phyloP scores from a whole-genome alignment of 1,140 invertebrate species.

The Drosophila watanabei region DNA sequence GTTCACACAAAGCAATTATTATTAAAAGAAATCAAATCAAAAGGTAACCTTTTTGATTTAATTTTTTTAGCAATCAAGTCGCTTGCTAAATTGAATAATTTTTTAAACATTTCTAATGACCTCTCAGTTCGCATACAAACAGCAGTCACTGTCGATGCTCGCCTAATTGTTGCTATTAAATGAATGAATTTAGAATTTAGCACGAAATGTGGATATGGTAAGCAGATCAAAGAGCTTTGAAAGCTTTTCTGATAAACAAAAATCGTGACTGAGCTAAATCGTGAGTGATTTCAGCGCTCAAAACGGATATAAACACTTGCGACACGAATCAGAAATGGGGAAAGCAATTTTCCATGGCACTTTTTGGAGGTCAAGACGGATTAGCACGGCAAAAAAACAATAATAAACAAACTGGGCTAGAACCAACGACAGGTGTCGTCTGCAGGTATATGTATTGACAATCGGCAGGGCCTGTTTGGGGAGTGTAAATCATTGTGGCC shows the following conservation, averaged over 20 bases:
- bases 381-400: slow-evolving; percentile 15
- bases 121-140: slow-evolving; percentile 7
- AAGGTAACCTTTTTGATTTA: not conserved
- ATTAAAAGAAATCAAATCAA: not conserved
- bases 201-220: slow-evolving; percentile 41
- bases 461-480: slow-evolving; percentile 27
- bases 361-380: slow-evolving; percentile 34
- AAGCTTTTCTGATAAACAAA: slow-evolving; percentile 30
- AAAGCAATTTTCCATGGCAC: slow-evolving; percentile 39
- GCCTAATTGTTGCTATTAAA: slow-evolving; percentile 38
- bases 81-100: not conserved
- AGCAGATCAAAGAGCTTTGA: slow-evolving; percentile 35
- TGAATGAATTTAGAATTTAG: slow-evolving; percentile 45
- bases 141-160: slow-evolving; percentile 20
- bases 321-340: slow-evolving; percentile 32
- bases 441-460: slow-evolving; percentile 24
- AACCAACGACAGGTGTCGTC: slow-evolving; percentile 23
- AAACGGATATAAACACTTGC: slow-evolving; percentile 50
- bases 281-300: slow-evolving; percentile 37
- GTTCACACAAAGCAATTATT: not conserved
- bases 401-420: slow-evolving; percentile 23
- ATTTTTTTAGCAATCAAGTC: not conserved
- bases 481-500: slow-evolving; percentile 35
- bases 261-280: slow-evolving; percentile 62
- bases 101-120: not conserved